Evolutionary conservation across 2,797 vertebrate genomes (phyloP).

Genomic region (Argentina silus): DNA sequence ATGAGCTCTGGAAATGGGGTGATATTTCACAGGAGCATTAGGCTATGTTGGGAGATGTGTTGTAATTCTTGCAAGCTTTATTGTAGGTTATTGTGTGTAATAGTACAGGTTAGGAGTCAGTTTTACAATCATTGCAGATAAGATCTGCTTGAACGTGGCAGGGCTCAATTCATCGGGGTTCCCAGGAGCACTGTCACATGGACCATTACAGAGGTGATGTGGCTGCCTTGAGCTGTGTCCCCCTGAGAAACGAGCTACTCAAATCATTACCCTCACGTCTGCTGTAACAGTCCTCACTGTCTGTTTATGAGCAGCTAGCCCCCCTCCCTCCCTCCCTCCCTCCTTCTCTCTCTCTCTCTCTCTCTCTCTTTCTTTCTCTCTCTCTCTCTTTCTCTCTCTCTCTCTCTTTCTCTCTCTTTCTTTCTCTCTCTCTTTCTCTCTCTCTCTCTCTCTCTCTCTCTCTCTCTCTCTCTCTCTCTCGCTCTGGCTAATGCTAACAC

Average conservation of each 20-base stretch:
- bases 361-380: no score
- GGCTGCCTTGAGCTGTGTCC: constrained; percentile 53
- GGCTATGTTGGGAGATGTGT: constrained; percentile 3
- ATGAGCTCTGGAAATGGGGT: constrained; percentile 23
- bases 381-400: no score
- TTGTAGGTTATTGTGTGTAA: neutral
- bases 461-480: no score
- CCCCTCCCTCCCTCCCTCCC: neutral
- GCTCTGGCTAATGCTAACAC: neutral
- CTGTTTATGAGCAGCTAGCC: neutral
- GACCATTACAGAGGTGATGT: constrained; percentile 47
- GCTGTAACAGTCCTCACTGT: constrained; percentile 40
- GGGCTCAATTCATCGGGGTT: constrained; percentile 30
- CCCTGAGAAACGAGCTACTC: constrained; percentile 58
- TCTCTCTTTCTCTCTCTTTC: neutral
- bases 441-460: no score
- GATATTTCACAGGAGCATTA: constrained; percentile 16
- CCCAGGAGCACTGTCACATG: constrained; percentile 26
- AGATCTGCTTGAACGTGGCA: neutral
- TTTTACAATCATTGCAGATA: constrained; percentile 36
- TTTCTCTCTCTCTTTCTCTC: no score
- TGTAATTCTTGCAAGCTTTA: neutral
- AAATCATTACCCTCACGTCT: constrained; percentile 67
- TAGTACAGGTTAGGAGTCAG: constrained; percentile 19
- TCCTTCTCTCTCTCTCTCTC: no score